Conservation (phyloP, 2,888 invertebrate genomes). For the Oeneis ivallda region DNA sequence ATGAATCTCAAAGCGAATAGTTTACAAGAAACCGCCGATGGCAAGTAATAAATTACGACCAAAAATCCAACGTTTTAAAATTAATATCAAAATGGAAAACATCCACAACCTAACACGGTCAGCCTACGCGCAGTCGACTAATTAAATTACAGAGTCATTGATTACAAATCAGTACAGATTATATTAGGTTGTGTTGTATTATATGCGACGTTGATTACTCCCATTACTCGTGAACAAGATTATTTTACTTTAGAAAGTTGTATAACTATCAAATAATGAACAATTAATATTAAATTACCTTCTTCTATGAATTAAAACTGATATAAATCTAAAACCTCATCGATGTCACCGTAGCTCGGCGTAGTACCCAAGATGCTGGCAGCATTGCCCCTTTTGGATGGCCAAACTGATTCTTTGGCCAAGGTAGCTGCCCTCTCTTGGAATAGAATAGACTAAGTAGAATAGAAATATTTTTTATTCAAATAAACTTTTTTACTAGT, state of each 20-base stretch:
- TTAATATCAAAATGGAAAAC: slow-evolving; percentile 52
- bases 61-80: slow-evolving; percentile 60
- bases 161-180: slow-evolving; percentile 51
- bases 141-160: slow-evolving; percentile 62
- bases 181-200: slow-evolving; percentile 13
- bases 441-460: too few relatives aligned
- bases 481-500: too few relatives aligned
- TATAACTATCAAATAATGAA: too few relatives aligned
- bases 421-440: too few relatives aligned
- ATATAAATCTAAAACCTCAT: too few relatives aligned
- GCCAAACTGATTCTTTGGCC: too few relatives aligned
- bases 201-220: slow-evolving; percentile 6
- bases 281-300: too few relatives aligned
- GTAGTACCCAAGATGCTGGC: too few relatives aligned
- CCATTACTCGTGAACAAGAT: neutral
- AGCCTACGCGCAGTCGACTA: slow-evolving; percentile 59
- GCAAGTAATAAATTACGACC: slow-evolving; percentile 59
- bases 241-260: slow-evolving; percentile 6
- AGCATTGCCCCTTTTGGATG: too few relatives aligned
- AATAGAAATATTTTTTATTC: too few relatives aligned
- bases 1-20: slow-evolving; percentile 17
- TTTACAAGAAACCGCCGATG: slow-evolving; percentile 44
- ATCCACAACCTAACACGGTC: slow-evolving; percentile 44
- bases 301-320: too few relatives aligned
- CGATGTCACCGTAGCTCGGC: too few relatives aligned